Percentiles rank a stretch among this genome's conserved stretches.
Conservation (phyloP, 2,888 invertebrate species). For the Colostygia pectinataria region DNA sequence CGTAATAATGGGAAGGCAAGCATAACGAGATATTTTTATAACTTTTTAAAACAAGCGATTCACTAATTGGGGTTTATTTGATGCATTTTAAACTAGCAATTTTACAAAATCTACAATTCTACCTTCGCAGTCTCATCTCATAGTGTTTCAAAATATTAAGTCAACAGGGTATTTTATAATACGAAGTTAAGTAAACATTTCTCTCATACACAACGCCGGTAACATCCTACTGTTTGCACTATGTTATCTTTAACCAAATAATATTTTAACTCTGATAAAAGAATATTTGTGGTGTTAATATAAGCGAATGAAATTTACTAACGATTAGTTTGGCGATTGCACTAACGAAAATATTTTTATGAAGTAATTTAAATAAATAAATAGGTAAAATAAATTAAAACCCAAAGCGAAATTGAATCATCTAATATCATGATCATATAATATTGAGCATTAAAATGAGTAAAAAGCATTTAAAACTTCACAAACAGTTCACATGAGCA, state of each 20-base stretch:
- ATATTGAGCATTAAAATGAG: constrained; percentile 81
- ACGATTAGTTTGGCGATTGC: constrained; percentile 12
- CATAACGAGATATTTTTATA: constrained; percentile 8
- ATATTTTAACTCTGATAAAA: constrained; percentile 8
- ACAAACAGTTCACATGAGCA: constrained; percentile 64
- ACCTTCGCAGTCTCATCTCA: constrained; percentile 25
- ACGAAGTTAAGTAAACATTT: constrained; percentile 16
- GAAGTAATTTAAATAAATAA: constrained; percentile 56
- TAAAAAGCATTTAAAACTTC: constrained; percentile 62
- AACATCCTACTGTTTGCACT: constrained; percentile 13
- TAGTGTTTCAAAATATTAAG: constrained; percentile 20
- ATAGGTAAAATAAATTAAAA: constrained; percentile 62
- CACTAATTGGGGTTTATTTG: no score
- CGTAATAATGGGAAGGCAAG: constrained; percentile 21
- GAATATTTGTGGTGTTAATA: background rate
- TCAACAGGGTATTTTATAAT: constrained; percentile 19
- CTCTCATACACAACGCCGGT: constrained; percentile 7
- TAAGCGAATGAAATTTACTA: constrained; percentile 2
- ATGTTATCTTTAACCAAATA: constrained; percentile 11
- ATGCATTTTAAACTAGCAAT: constrained; percentile 14
- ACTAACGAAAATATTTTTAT: constrained; percentile 34
- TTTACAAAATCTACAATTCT: constrained; percentile 26
- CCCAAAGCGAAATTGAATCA: constrained; percentile 58
- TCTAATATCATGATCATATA: constrained; percentile 77
- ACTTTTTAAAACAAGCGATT: constrained; percentile 1